Evolutionary conservation across 2,797 vertebrate genomes (phyloP).

Genomic region (Sebastes kiyomatsui): DNA sequence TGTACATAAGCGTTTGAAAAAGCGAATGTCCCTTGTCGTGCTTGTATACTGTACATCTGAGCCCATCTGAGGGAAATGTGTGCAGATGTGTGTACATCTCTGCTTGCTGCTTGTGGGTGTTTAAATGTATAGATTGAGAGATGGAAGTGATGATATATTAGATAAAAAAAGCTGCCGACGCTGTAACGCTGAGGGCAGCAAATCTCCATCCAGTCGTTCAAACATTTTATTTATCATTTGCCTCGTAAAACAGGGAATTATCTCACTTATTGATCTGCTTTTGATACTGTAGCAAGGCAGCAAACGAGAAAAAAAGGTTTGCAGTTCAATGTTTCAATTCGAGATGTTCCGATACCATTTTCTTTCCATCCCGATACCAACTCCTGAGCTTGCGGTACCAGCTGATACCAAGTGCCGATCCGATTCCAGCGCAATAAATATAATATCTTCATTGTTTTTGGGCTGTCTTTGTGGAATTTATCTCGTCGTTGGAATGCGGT

Average conservation of each 20-base stretch:
- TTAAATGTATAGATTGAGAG: constrained; percentile 34
- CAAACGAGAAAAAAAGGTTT: neutral
- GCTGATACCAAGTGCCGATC: no score
- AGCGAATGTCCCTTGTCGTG: neutral
- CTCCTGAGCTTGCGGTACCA: no score
- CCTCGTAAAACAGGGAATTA: constrained; percentile 3
- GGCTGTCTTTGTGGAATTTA: no score
- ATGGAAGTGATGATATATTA: constrained; percentile 22
- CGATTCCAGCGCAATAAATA: no score
- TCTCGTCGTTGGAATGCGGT: no score
- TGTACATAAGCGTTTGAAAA: neutral
- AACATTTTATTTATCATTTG: constrained; percentile 13
- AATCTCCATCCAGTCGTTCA: constrained; percentile 21
- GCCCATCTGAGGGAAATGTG: neutral
- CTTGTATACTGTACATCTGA: neutral
- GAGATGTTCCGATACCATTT: no score
- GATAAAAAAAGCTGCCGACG: constrained; percentile 19
- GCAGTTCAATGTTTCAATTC: neutral
- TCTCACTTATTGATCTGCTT: neutral
- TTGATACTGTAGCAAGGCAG: neutral
- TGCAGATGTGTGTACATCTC: constrained; percentile 5
- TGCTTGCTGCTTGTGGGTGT: constrained; percentile 42
- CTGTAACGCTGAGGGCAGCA: constrained; percentile 22
- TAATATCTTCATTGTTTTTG: no score
- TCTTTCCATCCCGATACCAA: no score